These are phyloP conservation scores for Notechis scutatus DNA, from an alignment of 2,113 vertebrate genomes.

Conservation along the genomic window DNA sequence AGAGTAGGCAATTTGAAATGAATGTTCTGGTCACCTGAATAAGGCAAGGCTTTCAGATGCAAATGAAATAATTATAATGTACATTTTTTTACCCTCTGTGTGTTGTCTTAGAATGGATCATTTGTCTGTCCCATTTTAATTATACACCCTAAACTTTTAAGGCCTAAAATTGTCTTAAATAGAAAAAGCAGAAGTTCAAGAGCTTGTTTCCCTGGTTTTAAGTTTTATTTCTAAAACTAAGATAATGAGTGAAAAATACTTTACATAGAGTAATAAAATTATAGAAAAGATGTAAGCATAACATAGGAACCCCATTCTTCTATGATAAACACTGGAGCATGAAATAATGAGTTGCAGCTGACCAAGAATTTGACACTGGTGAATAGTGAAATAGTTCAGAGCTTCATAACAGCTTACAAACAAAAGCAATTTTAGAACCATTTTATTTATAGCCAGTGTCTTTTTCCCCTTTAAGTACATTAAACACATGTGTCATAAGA, in stretches of 20 bases:
- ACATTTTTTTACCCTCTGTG: neutral
- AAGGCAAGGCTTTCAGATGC: neutral
- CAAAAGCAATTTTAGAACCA: constrained; percentile 60
- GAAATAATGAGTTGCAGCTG: neutral
- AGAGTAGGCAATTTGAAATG: neutral
- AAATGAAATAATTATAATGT: neutral
- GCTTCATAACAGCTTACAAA: constrained; percentile 56
- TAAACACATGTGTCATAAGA: constrained; percentile 65
- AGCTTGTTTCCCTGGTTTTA: neutral
- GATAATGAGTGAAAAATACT: neutral
- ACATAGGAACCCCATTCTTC: constrained; percentile 26
- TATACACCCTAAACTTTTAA: neutral
- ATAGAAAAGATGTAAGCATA: neutral
- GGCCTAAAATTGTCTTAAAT: neutral
- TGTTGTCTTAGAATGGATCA: neutral
- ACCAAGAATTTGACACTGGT: constrained; percentile 49
- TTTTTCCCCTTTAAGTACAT: constrained; percentile 57
- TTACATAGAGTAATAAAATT: neutral
- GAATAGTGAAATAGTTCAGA: constrained; percentile 50
- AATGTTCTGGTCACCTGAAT: neutral
- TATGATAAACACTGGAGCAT: constrained; percentile 19
- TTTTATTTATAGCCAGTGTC: constrained; percentile 66
- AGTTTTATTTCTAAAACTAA: neutral
- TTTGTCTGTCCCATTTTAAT: neutral
- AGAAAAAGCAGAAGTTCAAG: neutral